Conservation (phyloP, 2,113 vertebrate species). For the Baryphthengus martii region DNA sequence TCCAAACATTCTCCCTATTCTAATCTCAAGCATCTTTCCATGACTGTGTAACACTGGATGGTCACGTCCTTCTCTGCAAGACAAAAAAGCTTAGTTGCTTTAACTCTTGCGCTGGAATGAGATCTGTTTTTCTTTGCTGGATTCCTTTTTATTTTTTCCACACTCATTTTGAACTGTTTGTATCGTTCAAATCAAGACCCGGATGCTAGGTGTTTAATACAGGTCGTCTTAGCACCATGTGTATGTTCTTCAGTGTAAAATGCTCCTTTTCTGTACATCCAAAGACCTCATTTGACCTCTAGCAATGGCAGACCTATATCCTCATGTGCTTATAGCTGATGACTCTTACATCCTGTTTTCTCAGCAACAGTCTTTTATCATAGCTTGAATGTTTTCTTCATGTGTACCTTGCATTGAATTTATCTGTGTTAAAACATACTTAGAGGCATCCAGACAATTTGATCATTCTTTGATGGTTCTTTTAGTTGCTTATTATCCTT, state of each 20-base stretch:
- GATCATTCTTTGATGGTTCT: not conserved
- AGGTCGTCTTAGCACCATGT: not conserved
- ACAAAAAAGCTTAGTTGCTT: not conserved
- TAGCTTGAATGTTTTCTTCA: not conserved
- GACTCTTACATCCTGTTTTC: not conserved
- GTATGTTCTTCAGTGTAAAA: not conserved
- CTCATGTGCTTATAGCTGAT: not conserved
- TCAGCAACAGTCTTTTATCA: not conserved
- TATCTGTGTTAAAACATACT: not conserved
- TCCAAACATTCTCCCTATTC: not conserved
- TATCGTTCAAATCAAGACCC: not conserved
- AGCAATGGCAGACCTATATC: not conserved
- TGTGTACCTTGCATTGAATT: not conserved
- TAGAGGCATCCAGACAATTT: not conserved
- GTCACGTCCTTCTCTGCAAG: not conserved
- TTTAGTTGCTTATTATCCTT: not conserved
- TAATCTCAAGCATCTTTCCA: not conserved
- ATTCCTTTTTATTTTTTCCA: not conserved
- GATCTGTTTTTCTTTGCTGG: not conserved
- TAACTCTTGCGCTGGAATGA: not conserved
- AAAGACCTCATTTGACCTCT: not conserved
- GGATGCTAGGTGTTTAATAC: not conserved
- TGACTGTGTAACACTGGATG: not conserved
- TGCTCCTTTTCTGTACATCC: not conserved
- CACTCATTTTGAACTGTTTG: not conserved